Evolutionary conservation across 2,797 vertebrate genomes (phyloP).

Genomic region (Phrynocephalus guinanensis): DNA sequence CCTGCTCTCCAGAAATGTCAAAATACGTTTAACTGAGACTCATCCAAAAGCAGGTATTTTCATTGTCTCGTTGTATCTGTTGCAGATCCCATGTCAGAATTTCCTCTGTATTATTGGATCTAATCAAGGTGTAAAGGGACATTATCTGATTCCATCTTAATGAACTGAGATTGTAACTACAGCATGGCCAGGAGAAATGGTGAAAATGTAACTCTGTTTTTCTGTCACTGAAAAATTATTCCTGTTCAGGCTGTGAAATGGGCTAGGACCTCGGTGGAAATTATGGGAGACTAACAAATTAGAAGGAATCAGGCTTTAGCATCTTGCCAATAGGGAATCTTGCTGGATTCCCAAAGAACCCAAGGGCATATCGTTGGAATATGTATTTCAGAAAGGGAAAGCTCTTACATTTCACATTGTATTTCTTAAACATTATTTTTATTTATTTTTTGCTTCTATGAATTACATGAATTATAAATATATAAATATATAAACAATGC

Average conservation of each 20-base stretch:
- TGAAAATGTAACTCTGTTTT: slow-evolving; percentile 66
- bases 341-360: neutral
- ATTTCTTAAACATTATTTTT: too few relatives aligned
- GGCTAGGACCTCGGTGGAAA: neutral
- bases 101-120: slow-evolving; percentile 58
- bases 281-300: neutral
- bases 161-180: slow-evolving; percentile 65
- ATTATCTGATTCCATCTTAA: slow-evolving; percentile 69
- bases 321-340: neutral
- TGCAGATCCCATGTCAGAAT: slow-evolving; percentile 61
- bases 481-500: too few relatives aligned
- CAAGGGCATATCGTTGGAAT: neutral
- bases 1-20: slow-evolving; percentile 60
- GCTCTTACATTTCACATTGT: too few relatives aligned
- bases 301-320: neutral
- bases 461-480: too few relatives aligned
- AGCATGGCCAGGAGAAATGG: slow-evolving; percentile 15
- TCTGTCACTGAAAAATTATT: slow-evolving; percentile 54
- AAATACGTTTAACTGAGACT: slow-evolving; percentile 62
- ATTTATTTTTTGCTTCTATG: too few relatives aligned
- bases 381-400: too few relatives aligned
- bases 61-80: slow-evolving; percentile 59
- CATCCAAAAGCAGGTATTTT: slow-evolving; percentile 66
- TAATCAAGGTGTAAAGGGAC: slow-evolving; percentile 67
- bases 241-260: slow-evolving; percentile 47